Conservation (phyloP, 2,113 vertebrate genomes). For the Eretmochelys imbricata region DNA sequence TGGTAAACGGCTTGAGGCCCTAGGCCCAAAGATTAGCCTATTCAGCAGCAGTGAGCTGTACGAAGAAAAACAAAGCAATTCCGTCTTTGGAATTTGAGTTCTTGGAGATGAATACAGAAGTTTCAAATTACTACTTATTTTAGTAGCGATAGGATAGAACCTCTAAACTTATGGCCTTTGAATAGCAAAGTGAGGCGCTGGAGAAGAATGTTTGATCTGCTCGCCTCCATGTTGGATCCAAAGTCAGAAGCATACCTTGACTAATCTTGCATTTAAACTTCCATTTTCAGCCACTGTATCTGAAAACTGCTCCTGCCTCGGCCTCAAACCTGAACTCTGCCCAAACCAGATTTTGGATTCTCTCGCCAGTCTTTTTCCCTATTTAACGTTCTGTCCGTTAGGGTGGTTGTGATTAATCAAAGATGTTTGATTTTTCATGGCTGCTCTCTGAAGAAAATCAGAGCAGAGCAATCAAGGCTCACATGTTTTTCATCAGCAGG, state of each 20-base stretch:
- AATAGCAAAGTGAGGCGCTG: neutral
- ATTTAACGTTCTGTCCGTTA: neutral
- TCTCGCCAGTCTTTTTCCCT: neutral
- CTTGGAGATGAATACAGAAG: neutral
- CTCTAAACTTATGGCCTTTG: neutral
- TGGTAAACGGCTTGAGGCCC: neutral
- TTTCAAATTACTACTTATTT: neutral
- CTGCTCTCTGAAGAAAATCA: neutral
- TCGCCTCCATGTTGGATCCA: neutral
- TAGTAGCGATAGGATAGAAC: neutral
- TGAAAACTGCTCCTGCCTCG: neutral
- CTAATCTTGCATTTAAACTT: neutral
- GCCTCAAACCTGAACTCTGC: neutral
- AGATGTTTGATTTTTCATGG: neutral
- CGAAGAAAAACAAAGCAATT: neutral
- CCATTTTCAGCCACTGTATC: neutral
- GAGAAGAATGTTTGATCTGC: neutral
- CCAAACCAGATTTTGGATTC: fast-evolving
- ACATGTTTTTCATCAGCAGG: neutral
- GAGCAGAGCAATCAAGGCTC: too few relatives aligned
- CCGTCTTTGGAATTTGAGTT: neutral
- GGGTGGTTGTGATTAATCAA: neutral
- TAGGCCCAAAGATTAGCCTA: neutral
- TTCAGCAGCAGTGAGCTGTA: too few relatives aligned
- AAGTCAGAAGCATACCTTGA: neutral